Evolutionary conservation across 2,888 invertebrate genomes (phyloP), one percentile per base, ranked within the genome.

Genomic region (Priocnemis perturbator): DNA sequence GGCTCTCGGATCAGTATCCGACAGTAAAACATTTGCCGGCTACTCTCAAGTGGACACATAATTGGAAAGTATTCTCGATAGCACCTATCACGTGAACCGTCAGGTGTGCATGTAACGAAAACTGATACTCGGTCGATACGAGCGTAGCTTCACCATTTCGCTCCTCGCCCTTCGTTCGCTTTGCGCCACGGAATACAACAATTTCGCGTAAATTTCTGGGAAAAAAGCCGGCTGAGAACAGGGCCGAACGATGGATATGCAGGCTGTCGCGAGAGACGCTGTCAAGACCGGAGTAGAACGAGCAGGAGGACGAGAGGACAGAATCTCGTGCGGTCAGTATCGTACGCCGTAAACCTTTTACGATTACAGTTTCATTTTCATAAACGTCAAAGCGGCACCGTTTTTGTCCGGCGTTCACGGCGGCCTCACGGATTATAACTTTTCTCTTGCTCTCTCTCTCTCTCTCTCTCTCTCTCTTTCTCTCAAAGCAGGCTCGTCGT

Each of bases 341-440:
- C 64, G 59, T 64, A 63, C 77, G 82, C 83, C 83, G 86, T 85
- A 84, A 87, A 87, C 81, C 82, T 86, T 88, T 88, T 88, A 88
- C 84, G 88, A 88, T 88, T 88, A 88, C 88, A 84, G 86, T 88
- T 88, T 88, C 85, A 88, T 88, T 88, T 88, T 88, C 87, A 88
- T 88, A 88, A 87, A 88, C 85, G 88, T 88, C 87, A 86, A 81
- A 84, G 83, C 73, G 77, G 79, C 71, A 64, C 47, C 56, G 81
- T 86, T 87, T 87, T 88, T 87, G 83, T 77, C 17, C 59, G 20
- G 59, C 47, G 59, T 14, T 19, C 55, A 52, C 44, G 48, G 60
- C 65, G 68, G 52, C 62, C 68, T 64, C 69, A 63, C 53, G 65
- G 55, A 68, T 67, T 65, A 60, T 67, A 64, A 59, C 21, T 56